Evolutionary conservation across 2,797 vertebrate genomes (phyloP).

Genomic region (Agapornis canus): DNA sequence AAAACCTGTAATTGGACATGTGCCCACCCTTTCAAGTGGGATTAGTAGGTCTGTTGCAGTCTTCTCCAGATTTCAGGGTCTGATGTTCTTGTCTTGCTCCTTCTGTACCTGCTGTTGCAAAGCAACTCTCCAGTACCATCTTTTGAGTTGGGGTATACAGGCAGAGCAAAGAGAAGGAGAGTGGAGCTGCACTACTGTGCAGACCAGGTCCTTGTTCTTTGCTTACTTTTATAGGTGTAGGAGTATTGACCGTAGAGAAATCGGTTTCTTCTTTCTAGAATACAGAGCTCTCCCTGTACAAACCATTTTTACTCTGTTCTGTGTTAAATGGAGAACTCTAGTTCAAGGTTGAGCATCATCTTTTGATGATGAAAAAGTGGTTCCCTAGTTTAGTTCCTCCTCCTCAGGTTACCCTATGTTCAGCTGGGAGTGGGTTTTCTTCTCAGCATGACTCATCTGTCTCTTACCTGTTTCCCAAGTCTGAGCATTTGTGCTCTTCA

Average conservation of each 20-base stretch:
- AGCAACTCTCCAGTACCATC: neutral
- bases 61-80: neutral
- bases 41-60: conserved; percentile 17
- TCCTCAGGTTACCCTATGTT: neutral
- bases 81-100: neutral
- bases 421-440: neutral
- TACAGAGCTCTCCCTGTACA: neutral
- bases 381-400: neutral
- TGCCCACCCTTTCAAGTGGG: conserved; percentile 25
- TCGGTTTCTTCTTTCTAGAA: neutral
- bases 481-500: neutral
- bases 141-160: neutral
- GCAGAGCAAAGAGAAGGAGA: neutral
- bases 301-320: neutral
- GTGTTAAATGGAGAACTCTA: neutral
- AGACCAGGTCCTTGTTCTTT: neutral
- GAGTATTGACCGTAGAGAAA: neutral
- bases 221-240: neutral
- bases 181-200: neutral
- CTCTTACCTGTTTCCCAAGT: neutral
- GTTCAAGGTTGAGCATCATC: neutral
- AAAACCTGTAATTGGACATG: conserved; percentile 22
- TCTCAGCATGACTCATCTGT: neutral
- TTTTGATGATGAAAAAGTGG: neutral
- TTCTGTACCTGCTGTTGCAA: neutral